Base-by-base conservation (phyloP, 2,797 vertebrate genomes). In the Argya squamiceps region DNA sequence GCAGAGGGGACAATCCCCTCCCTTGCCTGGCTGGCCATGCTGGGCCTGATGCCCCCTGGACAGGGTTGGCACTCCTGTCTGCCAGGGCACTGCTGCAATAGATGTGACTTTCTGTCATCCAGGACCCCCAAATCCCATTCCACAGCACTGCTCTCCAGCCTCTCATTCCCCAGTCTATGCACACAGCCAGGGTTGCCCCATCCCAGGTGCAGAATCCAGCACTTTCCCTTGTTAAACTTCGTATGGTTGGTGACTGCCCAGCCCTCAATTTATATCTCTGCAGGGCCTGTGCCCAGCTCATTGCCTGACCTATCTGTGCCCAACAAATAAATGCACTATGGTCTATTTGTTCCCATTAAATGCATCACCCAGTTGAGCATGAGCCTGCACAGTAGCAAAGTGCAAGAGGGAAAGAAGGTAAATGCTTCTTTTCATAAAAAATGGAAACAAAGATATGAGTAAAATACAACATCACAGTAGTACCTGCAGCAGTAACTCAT, bases 11-110 rank as follows among this genome's bases (percentile, higher is more conserved):
- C 82, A 58, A 32, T 50, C 9, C 12, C 34, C 30, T 41, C 30
- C 50, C 69, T 30, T 30, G 59, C 36, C 59, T 0, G 0, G 41
- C 34, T 56, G 50, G 5, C 0, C 0, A 5, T 56, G 50, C 50
- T 65, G 60, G 2, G 11, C 15, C 60, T 49, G 81, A 32, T 65
- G 11, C 2, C 4, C 21, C 21, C 50, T 41, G 59, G 34, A 47
- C 34, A 84, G 44, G 8, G 4, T 0, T 64, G 41, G 20, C 11
- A 2, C 24, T 24, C 11, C 30, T 56, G 68, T 34, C 23, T 41
- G 29, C 34, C 68, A 73, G 49, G 34, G 26, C 69, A 34, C 43
- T 49, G 59, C 43, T 41, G 2, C n/a, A n/a, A n/a, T n/a, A n/a
- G 12, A 14, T 34, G 16, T 21, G 26, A 30, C 69, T 34, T 49